Evolutionary conservation across 2,797 vertebrate species (phyloP).

Genomic region (Hafferia zeledoni): DNA sequence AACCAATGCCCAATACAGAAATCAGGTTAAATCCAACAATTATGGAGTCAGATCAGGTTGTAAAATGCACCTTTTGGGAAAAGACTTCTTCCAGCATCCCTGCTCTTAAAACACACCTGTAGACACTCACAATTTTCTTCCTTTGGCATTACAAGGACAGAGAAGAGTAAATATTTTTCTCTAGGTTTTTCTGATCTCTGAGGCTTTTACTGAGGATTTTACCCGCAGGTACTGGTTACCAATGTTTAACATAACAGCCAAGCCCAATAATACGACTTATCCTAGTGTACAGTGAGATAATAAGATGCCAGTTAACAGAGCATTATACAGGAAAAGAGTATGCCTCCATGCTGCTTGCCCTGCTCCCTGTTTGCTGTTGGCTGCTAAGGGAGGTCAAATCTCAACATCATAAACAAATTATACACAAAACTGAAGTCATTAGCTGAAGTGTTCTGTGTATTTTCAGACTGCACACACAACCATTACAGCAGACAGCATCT

Average conservation of each 20-base stretch:
- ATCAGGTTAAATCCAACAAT: neutral
- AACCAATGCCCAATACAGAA: neutral
- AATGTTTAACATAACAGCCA: neutral
- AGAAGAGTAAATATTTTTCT: neutral
- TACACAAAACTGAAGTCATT: neutral
- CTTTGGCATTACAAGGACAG: neutral
- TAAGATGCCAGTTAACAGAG: neutral
- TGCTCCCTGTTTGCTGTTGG: neutral
- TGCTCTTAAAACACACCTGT: neutral
- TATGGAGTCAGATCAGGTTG: neutral
- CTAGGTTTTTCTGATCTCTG: neutral
- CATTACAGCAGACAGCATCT: accelerated
- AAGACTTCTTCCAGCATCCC: neutral
- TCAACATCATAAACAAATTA: neutral
- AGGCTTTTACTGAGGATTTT: neutral
- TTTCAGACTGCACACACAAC: neutral
- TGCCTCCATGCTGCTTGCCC: neutral
- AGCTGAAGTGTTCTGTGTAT: neutral
- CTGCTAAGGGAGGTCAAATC: neutral
- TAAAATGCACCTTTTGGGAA: neutral
- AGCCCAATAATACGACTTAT: neutral
- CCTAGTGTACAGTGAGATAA: neutral
- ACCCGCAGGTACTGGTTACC: neutral
- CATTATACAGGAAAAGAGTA: neutral
- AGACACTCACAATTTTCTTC: neutral